Evolutionary conservation across 2,797 vertebrate genomes (phyloP).

Genomic region (Malurus splendens): DNA sequence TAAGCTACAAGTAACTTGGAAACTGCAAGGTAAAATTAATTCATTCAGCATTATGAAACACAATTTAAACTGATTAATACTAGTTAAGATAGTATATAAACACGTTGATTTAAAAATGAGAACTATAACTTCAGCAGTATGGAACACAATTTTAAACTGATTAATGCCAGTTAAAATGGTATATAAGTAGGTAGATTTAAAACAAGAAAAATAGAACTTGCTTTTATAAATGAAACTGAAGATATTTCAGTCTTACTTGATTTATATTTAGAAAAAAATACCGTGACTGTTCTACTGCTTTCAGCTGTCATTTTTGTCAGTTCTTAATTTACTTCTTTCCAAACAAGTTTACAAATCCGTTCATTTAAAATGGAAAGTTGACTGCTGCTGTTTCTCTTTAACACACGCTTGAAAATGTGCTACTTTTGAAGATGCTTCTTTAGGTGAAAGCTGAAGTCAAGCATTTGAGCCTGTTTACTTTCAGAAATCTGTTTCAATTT

Average conservation of each 20-base stretch:
- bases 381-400: conserved; percentile 30
- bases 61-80: not conserved
- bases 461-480: conserved; percentile 3
- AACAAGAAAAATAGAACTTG: not conserved
- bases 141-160: not conserved
- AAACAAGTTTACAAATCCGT: conserved; percentile 36
- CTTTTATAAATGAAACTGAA: conserved; percentile 21
- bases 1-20: not conserved
- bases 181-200: not conserved
- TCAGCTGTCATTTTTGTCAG: conserved; percentile 55
- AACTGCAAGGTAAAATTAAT: not conserved
- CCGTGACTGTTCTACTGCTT: conserved; percentile 16
- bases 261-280: conserved; percentile 38
- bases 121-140: not conserved
- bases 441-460: conserved; percentile 24
- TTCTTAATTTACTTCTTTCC: conserved; percentile 54
- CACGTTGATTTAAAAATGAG: not conserved
- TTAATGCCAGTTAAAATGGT: not conserved
- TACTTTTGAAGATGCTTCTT: conserved; percentile 23
- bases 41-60: not conserved
- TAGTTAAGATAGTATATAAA: not conserved
- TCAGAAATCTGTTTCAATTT: not conserved
- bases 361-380: conserved; percentile 52
- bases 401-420: conserved; percentile 44
- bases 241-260: conserved; percentile 34